phyloP scores from a whole-genome alignment of 2,888 invertebrate genomes.

The Mongoloraphidia duomilia region DNA sequence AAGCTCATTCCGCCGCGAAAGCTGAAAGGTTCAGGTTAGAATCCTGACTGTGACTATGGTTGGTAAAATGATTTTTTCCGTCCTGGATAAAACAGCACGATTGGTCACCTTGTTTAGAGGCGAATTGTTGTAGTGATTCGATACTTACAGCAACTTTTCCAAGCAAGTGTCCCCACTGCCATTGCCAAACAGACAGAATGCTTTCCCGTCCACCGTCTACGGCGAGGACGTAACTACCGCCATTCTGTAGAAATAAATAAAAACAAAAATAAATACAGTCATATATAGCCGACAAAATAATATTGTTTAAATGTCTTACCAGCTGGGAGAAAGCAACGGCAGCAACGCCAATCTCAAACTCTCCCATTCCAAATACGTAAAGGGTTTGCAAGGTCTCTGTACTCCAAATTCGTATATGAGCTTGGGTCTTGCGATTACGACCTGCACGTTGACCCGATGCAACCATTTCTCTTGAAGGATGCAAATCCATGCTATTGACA shows the following conservation, averaged over 20 bases:
- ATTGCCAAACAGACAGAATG: slow-evolving; percentile 86
- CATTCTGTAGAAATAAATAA: slow-evolving; percentile 45
- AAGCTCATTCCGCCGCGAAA: too few relatives aligned
- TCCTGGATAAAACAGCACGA: too few relatives aligned
- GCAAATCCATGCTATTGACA: slow-evolving; percentile 60
- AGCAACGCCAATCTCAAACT: slow-evolving; percentile 73
- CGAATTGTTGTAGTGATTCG: not conserved
- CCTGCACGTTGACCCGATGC: slow-evolving; percentile 83
- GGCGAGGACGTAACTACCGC: slow-evolving; percentile 78
- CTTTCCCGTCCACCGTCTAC: slow-evolving; percentile 82
- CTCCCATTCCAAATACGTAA: slow-evolving; percentile 83
- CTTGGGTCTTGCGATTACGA: slow-evolving; percentile 69
- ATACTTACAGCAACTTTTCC: slow-evolving; percentile 82
- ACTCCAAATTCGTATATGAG: slow-evolving; percentile 86
- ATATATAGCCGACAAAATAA: slow-evolving; percentile 3
- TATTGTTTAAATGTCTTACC: slow-evolving; percentile 32
- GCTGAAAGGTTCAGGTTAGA: too few relatives aligned
- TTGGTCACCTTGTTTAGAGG: too few relatives aligned
- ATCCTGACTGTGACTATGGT: too few relatives aligned
- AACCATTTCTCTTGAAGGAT: slow-evolving; percentile 75
- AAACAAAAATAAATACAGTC: slow-evolving; percentile 7
- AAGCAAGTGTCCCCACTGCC: slow-evolving; percentile 86
- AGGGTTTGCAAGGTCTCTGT: slow-evolving; percentile 77
- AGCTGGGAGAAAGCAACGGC: slow-evolving; percentile 82
- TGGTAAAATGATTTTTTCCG: too few relatives aligned